Percentiles rank a stretch among this genome's conserved stretches.
phyloP scores from a whole-genome alignment of 2,113 vertebrate species.

The Varanus komodoensis region DNA sequence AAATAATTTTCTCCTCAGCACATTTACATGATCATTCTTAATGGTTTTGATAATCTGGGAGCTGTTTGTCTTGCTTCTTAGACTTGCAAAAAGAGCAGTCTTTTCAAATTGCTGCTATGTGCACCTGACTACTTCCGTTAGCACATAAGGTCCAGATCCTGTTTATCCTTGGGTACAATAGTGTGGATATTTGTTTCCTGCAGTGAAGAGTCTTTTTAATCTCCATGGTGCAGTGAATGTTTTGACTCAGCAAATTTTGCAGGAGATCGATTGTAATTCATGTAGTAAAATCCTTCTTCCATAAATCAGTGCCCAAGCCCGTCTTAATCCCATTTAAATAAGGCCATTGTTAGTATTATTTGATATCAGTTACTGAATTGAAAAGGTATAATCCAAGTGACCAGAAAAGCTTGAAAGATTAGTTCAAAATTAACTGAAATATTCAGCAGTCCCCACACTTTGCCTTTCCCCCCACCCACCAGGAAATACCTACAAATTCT shows the following conservation, averaged over 20 bases:
- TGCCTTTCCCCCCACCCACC: not conserved
- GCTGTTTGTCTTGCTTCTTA: not conserved
- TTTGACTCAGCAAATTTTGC: not conserved
- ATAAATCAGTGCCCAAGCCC: not conserved
- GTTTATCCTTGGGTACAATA: not conserved
- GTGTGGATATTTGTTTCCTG: not conserved
- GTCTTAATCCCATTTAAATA: not conserved
- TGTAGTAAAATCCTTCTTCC: not conserved
- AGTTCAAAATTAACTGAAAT: not conserved
- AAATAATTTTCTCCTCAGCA: slow-evolving; percentile 19
- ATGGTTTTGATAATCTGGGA: not conserved
- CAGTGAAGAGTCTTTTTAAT: not conserved
- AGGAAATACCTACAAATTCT: not conserved
- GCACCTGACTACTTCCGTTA: slow-evolving; percentile 2
- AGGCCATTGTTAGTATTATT: not conserved
- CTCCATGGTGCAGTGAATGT: not conserved
- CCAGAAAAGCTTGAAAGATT: not conserved
- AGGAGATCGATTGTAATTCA: fast-evolving
- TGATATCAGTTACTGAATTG: not conserved
- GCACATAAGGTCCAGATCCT: not conserved
- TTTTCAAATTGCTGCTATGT: not conserved
- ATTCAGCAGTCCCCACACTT: not conserved
- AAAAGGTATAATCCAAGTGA: not conserved
- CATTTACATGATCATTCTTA: not conserved
- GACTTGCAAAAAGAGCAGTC: slow-evolving; percentile 13